Conservation (phyloP, 2,888 invertebrate genomes). For the Lypha dubia region DNA sequence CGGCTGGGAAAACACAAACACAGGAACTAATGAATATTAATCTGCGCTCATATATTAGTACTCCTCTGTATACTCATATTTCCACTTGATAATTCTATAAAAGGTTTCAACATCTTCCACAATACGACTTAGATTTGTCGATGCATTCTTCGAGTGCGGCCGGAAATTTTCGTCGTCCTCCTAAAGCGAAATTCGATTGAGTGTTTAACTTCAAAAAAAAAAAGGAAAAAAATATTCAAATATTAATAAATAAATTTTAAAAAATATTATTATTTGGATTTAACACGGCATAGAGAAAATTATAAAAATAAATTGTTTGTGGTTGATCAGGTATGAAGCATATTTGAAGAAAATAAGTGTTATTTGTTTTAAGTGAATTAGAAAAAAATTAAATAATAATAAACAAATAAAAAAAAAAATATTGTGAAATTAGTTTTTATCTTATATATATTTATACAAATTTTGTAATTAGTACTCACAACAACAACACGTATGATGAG, state of each 20-base stretch:
- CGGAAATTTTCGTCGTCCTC: slow-evolving; percentile 68
- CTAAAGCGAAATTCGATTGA: slow-evolving; percentile 25
- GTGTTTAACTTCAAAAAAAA: slow-evolving; percentile 15
- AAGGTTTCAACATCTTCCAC: slow-evolving; percentile 74
- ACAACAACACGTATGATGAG: slow-evolving; percentile 63
- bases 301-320: slow-evolving; percentile 4
- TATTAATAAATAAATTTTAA: not conserved
- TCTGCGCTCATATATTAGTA: slow-evolving; percentile 32
- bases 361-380: not conserved
- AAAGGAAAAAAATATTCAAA: not conserved
- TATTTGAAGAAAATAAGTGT: not conserved
- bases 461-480: slow-evolving; percentile 29
- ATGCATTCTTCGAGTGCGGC: slow-evolving; percentile 75
- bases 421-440: not conserved
- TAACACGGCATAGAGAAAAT: too few species aligned
- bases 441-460: slow-evolving; percentile 32
- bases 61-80: slow-evolving; percentile 25
- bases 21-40: slow-evolving; percentile 10
- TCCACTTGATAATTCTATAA: slow-evolving; percentile 70
- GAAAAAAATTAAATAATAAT: not conserved
- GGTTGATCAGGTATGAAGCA: slow-evolving; percentile 36
- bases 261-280: not conserved
- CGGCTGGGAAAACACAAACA: not conserved
- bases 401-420: not conserved
- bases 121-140: slow-evolving; percentile 78